phyloP scores from a whole-genome alignment of 2,797 vertebrate genomes.

The Gallinago nigripennis region DNA sequence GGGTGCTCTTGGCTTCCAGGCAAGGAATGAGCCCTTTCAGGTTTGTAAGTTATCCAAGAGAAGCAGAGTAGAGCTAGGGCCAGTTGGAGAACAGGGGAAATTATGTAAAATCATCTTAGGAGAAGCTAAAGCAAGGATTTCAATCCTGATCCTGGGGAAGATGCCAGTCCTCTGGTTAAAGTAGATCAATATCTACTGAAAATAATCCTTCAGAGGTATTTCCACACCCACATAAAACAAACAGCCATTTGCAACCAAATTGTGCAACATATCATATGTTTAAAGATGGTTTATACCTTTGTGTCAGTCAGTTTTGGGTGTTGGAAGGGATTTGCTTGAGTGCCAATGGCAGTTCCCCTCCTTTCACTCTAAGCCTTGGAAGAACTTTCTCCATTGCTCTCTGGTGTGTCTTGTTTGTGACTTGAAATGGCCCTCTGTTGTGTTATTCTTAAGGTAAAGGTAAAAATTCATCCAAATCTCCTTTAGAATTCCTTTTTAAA shows the following conservation, averaged over 20 bases:
- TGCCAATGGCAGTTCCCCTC: background rate
- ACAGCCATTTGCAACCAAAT: background rate
- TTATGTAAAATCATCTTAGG: background rate
- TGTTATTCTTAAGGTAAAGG: background rate
- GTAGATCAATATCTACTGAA: background rate
- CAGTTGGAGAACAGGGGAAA: background rate
- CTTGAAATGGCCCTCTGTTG: background rate
- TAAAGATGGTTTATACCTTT: background rate
- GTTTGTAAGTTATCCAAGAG: background rate
- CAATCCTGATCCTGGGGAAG: background rate
- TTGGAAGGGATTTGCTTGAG: background rate
- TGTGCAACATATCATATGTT: background rate
- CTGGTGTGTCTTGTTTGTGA: background rate
- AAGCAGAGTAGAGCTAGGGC: background rate
- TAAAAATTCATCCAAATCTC: background rate
- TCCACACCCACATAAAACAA: background rate
- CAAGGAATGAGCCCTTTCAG: background rate
- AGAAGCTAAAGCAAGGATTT: background rate
- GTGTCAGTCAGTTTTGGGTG: accelerated
- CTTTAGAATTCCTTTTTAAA: background rate
- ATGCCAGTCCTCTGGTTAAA: background rate
- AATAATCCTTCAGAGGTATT: background rate
- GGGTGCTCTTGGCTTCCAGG: background rate
- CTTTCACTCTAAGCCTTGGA: background rate
- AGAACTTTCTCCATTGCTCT: background rate